Percentiles rank a stretch among this genome's conserved stretches.
These are phyloP conservation scores for Phylloscopus collybita DNA, from an alignment of 2,797 vertebrate genomes.

Conservation along the genomic window DNA sequence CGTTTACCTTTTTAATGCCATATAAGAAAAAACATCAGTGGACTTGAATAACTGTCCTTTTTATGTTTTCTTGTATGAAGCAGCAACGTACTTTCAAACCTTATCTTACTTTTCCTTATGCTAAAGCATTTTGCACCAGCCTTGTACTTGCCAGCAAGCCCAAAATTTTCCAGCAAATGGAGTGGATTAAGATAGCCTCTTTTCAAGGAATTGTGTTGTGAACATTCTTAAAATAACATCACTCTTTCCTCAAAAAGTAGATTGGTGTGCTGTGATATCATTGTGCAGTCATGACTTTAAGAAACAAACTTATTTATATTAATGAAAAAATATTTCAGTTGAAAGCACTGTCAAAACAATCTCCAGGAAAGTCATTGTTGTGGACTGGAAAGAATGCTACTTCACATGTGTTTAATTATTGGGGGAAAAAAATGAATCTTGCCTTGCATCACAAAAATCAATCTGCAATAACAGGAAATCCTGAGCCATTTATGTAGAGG, in stretches of 20 bases:
- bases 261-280: constrained; percentile 44
- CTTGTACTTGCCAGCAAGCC: neutral
- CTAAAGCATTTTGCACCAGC: neutral
- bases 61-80: neutral
- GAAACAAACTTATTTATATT: constrained; percentile 32
- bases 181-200: neutral
- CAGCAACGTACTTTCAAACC: neutral
- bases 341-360: constrained; percentile 70
- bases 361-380: constrained; percentile 49
- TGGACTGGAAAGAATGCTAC: constrained; percentile 68
- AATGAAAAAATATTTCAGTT: constrained; percentile 67
- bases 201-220: constrained; percentile 38
- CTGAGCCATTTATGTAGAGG: constrained; percentile 67
- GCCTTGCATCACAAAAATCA: constrained; percentile 66
- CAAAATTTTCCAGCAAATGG: neutral
- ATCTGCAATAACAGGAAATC: constrained; percentile 78
- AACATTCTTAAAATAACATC: constrained; percentile 39
- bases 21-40: neutral
- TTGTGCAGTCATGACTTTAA: constrained; percentile 22
- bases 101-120: neutral
- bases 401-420: constrained; percentile 77
- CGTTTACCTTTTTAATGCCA: neutral
- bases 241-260: constrained; percentile 27
- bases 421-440: constrained; percentile 38
- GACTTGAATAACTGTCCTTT: neutral